A percentile compares a stretch with the other conserved stretches of the same genome.
Conservation (phyloP, 2,113 vertebrate genomes). For the Psilopsiagon aymara region DNA sequence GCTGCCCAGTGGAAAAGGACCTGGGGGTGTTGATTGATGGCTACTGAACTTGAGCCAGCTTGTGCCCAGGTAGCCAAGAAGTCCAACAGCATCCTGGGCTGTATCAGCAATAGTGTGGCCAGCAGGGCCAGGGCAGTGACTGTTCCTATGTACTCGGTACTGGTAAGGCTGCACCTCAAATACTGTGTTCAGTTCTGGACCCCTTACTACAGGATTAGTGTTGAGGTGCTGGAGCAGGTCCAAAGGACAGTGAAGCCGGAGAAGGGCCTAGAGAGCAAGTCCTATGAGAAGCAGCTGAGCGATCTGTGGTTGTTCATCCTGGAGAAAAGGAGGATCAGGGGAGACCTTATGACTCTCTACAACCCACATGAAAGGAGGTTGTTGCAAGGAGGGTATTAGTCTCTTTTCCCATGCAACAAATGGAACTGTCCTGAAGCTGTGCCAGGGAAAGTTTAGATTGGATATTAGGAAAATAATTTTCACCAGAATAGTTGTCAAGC, state of each 20-base stretch:
- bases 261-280: not conserved
- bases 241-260: not conserved
- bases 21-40: accelerated
- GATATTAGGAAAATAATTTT: not conserved
- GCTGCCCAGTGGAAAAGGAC: not conserved
- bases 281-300: not conserved
- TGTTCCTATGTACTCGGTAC: accelerated
- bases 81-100: not conserved
- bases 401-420: not conserved
- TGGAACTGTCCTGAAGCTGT: not conserved
- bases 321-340: not conserved
- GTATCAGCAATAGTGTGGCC: not conserved
- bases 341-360: not conserved
- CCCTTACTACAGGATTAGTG: too few species aligned
- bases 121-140: not conserved
- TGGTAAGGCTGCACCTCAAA: not conserved
- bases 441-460: not conserved
- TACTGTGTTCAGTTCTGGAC: not conserved
- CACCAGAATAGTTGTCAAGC: not conserved
- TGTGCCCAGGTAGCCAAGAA: not conserved
- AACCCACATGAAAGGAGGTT: not conserved
- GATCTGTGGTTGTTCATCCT: not conserved
- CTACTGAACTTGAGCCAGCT: not conserved
- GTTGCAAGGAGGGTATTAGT: not conserved
- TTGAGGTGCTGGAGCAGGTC: not conserved